Percentiles rank a stretch among this genome's conserved stretches.
Conservation (phyloP, 2,888 invertebrate genomes). For the Drosophila birchii region DNA sequence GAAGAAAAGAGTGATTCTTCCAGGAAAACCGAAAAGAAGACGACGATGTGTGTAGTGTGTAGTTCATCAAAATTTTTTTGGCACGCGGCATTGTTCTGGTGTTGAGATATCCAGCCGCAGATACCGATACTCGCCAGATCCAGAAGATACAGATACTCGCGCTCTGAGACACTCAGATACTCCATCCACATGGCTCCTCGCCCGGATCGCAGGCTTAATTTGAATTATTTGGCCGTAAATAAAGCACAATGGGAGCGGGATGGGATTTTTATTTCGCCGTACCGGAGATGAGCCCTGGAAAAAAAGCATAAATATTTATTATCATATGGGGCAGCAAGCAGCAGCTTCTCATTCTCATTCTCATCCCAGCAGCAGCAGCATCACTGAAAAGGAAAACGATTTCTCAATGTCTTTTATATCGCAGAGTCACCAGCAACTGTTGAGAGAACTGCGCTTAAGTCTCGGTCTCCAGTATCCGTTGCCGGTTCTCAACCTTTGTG, state of each 20-base stretch:
- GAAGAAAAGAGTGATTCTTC: conserved; percentile 39
- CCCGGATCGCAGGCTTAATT: conserved; percentile 72
- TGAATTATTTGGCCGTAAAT: conserved; percentile 83
- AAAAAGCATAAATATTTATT: conserved; percentile 78
- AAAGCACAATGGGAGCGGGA: conserved; percentile 71
- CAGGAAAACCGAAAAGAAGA: conserved; percentile 47
- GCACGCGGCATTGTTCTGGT: conserved; percentile 76
- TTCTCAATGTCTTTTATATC: conserved; percentile 81
- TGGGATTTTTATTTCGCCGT: conserved; percentile 70
- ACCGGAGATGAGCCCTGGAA: conserved; percentile 45
- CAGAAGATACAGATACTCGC: conserved; percentile 40
- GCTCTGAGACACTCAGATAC: conserved; percentile 29
- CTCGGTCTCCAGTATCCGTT: conserved; percentile 17
- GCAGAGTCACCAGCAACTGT: conserved; percentile 20
- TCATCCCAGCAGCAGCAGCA: conserved; percentile 34
- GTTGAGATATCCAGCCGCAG: conserved; percentile 59
- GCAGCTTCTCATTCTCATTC: conserved; percentile 1
- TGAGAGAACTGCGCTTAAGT: conserved; percentile 31
- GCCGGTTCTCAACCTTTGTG: conserved; percentile 49
- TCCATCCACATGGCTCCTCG: conserved; percentile 17
- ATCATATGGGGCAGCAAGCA: conserved; percentile 67
- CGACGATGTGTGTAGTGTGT: conserved; percentile 44
- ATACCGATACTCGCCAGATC: conserved; percentile 44
- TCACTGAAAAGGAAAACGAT: conserved; percentile 77
- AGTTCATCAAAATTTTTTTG: conserved; percentile 75